These are phyloP conservation scores for Drosophila mojavensis DNA, from an alignment of 1,140 invertebrate species.

Conservation along the genomic window DNA sequence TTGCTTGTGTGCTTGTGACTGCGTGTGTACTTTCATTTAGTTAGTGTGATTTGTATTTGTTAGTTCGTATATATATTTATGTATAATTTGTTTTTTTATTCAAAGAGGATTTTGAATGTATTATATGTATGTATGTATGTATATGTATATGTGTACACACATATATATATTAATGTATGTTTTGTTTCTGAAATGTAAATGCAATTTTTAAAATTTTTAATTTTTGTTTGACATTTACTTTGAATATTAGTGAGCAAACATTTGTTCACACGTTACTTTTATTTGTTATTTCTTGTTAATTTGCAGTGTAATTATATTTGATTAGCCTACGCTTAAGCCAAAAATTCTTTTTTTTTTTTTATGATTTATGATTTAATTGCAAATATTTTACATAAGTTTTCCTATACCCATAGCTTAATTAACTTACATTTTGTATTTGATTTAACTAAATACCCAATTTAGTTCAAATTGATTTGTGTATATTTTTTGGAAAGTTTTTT, in stretches of 20 bases:
- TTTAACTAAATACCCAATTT: slow-evolving; percentile 80
- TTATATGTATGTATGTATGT: slow-evolving; percentile 48
- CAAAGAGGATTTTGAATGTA: slow-evolving; percentile 61
- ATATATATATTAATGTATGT: slow-evolving; percentile 50
- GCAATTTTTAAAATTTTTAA: slow-evolving; percentile 64
- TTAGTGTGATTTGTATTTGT: slow-evolving; percentile 39
- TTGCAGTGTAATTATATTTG: slow-evolving; percentile 61
- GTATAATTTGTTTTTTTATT: slow-evolving; percentile 38
- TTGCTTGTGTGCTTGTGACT: slow-evolving; percentile 29
- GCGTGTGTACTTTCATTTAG: slow-evolving; percentile 39
- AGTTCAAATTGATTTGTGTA: slow-evolving; percentile 68
- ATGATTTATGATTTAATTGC: slow-evolving; percentile 54
- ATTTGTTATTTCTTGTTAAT: slow-evolving; percentile 37
- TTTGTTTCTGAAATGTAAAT: slow-evolving; percentile 77
- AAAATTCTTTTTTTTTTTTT: slow-evolving; percentile 40
- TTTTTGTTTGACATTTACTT: slow-evolving; percentile 61
- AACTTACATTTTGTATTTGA: slow-evolving; percentile 32
- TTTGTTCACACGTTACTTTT: slow-evolving; percentile 10
- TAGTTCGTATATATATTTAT: slow-evolving; percentile 34
- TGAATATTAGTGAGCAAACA: slow-evolving; percentile 69
- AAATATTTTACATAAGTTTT: slow-evolving; percentile 75
- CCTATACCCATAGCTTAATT: slow-evolving; percentile 36
- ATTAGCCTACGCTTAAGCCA: slow-evolving; percentile 59
- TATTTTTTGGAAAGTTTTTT: slow-evolving; percentile 52
- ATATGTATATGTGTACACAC: slow-evolving; percentile 36